Base-by-base conservation (phyloP, 2,888 invertebrate species). In the Fragum sueziense region DNA sequence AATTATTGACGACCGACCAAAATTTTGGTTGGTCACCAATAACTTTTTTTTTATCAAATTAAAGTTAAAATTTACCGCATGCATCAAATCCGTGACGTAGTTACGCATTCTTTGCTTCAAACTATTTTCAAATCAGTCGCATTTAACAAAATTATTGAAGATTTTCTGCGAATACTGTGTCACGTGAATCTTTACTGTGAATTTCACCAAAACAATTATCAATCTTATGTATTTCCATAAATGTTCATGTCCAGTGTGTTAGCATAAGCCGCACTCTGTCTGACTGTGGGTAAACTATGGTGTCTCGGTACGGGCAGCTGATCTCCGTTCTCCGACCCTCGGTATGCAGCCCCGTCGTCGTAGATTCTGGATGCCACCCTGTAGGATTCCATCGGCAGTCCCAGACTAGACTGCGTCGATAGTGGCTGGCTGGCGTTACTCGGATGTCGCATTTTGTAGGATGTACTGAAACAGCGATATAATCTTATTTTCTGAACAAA, bases 351-450 rank as follows among this genome's bases (percentile, higher is more conserved):
- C 11, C 65, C 65, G 27, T 65, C 65, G n/a, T 41, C 41, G n/a
- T 65, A 65, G 20, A 65, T 65, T 14, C 65, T 22, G 41, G 65
- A 65, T 3, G 65, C 65, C 37, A 65, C 41, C 20, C 65, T 34
- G 34, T 65, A 65, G 22, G 65, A 65, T 34, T 65, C 65, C 65
- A 65, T 65, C 1, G 65, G 65, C n/a, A 65, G 41, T 33, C 65
- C 65, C 25, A 65, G 65, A 22, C 65, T 65, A 27, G 65, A 65
- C 65, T 65, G 65, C 20, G 22, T 65, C 31, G 65, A 65, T 2
- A 65, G 27, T n/a, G 65, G 65, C 17, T 65, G 65, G 41, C 27
- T 41, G 41, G 41, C 27, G 20, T 37, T 25, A 17, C 65, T 65
- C 9, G 37, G 11, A 17, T 65, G 41, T 65, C 65, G 33, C 37